Percentiles rank a stretch among this genome's conserved stretches.
phyloP scores from a whole-genome alignment of 2,888 invertebrate species.

The Clusia tigrina region DNA sequence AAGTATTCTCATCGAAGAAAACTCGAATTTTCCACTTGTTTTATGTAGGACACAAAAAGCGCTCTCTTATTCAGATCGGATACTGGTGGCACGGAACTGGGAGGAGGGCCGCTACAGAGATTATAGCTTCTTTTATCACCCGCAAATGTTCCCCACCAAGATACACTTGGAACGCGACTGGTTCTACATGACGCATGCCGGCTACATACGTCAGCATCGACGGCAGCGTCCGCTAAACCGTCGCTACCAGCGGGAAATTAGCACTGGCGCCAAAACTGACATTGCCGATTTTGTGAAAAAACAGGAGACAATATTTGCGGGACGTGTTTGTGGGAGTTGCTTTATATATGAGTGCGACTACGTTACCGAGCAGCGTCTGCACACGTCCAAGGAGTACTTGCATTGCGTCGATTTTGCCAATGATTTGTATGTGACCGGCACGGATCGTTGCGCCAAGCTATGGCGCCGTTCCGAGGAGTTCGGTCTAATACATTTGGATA shows the following conservation, averaged over 20 bases:
- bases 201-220: conserved; percentile 53
- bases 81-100: conserved; percentile 68
- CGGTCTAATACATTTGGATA: conserved; percentile 53
- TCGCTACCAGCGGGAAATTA: conserved; percentile 49
- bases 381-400: conserved; percentile 52
- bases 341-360: conserved; percentile 51
- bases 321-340: conserved; percentile 54
- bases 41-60: conserved; percentile 50
- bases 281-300: conserved; percentile 57
- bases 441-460: conserved; percentile 51
- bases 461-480: conserved; percentile 59
- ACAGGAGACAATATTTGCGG: conserved; percentile 54
- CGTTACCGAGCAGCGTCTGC: conserved; percentile 53
- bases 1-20: neutral
- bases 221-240: conserved; percentile 58
- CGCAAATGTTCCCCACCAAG: conserved; percentile 67
- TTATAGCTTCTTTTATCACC: conserved; percentile 63
- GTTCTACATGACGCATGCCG: conserved; percentile 68
- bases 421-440: conserved; percentile 51
- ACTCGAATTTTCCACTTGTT: too few relatives aligned
- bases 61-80: conserved; percentile 56
- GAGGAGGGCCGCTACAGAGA: conserved; percentile 67
- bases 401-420: conserved; percentile 56
- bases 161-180: conserved; percentile 65
- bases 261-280: conserved; percentile 46